Evolutionary conservation across 30 jellyfish, hydroid and myxozoan genomes (phyloP).

Genomic region (Nemopilema nomurai): DNA sequence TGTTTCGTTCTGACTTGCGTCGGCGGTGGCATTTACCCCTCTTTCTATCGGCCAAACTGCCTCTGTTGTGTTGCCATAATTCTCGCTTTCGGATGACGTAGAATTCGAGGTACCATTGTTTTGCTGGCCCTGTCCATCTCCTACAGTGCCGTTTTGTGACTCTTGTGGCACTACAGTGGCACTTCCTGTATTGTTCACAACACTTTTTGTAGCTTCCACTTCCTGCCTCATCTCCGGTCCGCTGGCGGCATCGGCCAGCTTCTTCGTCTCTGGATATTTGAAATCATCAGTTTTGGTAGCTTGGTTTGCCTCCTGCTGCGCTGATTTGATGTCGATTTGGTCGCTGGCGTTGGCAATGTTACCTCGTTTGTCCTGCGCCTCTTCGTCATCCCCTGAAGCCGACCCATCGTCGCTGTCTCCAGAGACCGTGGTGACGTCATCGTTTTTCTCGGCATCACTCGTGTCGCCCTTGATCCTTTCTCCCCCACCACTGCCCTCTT

Average conservation of each 20-base stretch:
- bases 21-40: neutral
- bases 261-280: constrained; percentile 34
- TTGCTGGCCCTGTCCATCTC: neutral
- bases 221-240: constrained; percentile 5
- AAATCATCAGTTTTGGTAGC: constrained; percentile 33
- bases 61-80: neutral
- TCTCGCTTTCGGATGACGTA: neutral
- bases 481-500: constrained; percentile 21
- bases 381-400: constrained; percentile 53
- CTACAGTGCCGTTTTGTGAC: neutral
- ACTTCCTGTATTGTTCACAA: neutral
- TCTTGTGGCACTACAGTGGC: neutral
- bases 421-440: constrained; percentile 39
- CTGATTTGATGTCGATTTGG: constrained; percentile 2
- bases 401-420: constrained; percentile 59
- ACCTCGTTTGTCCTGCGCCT: constrained; percentile 17
- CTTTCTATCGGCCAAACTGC: neutral
- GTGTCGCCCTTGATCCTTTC: constrained; percentile 24
- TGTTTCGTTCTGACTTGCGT: neutral
- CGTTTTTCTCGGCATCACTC: constrained; percentile 30
- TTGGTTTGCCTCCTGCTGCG: constrained; percentile 17
- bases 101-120: neutral
- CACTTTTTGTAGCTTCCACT: neutral
- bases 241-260: neutral
- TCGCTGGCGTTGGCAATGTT: constrained; percentile 19